These are phyloP conservation scores for Drosophila mojavensis DNA, from an alignment of 1,140 invertebrate genomes.

Conservation along the genomic window DNA sequence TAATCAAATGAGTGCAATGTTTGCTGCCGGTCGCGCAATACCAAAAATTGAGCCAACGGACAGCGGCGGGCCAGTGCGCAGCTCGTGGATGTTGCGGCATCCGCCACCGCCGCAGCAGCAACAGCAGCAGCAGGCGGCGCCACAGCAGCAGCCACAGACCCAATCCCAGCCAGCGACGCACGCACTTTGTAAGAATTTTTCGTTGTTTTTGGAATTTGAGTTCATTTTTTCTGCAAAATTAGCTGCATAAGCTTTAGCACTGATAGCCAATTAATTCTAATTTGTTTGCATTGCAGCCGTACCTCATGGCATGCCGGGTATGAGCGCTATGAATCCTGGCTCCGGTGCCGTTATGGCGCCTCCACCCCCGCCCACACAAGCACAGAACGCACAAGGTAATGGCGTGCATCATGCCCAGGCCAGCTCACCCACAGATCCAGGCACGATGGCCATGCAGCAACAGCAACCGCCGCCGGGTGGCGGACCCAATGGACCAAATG, in stretches of 20 bases:
- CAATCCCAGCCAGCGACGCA: conserved; percentile 84
- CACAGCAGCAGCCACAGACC: conserved; percentile 55
- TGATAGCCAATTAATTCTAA: not conserved
- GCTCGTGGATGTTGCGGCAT: conserved; percentile 78
- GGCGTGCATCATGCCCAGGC: conserved; percentile 69
- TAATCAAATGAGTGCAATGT: conserved; percentile 85
- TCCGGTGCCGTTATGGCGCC: conserved; percentile 76
- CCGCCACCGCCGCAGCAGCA: conserved; percentile 43
- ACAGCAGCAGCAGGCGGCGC: conserved; percentile 49
- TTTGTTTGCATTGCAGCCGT: conserved; percentile 59
- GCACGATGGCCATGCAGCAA: conserved; percentile 66
- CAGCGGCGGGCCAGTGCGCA: conserved; percentile 60
- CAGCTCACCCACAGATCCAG: conserved; percentile 67
- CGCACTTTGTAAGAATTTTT: conserved; percentile 86
- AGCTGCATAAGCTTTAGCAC: not conserved
- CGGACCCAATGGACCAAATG: conserved; percentile 50
- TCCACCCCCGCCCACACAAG: conserved; percentile 73
- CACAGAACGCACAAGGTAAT: conserved; percentile 74
- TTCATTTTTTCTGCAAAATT: conserved; percentile 33
- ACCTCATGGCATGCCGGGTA: conserved; percentile 76
- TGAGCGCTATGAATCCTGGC: conserved; percentile 75
- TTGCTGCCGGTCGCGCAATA: conserved; percentile 84
- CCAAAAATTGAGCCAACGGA: conserved; percentile 85
- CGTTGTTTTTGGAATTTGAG: conserved; percentile 71
- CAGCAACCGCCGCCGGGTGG: conserved; percentile 54